Base-by-base conservation (phyloP, 2,797 vertebrate species). In the Cuculus canorus region DNA sequence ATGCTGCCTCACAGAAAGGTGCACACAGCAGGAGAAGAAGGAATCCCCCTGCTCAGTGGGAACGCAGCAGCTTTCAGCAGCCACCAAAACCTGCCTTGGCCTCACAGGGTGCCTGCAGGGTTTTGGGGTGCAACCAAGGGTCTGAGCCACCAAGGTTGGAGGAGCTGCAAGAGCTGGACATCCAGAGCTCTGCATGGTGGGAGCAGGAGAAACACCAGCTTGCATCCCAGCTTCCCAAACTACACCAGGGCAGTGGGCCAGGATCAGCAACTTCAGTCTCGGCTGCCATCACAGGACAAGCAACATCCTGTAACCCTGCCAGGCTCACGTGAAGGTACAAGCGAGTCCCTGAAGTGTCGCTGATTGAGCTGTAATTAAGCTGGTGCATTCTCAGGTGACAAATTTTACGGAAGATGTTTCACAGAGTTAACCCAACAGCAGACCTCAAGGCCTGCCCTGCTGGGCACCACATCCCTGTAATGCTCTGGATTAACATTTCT, bases 401-500 rank as follows among this genome's bases (percentile, higher is more conserved):
- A 69, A 77, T 88, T 56, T 84, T 60, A 85, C n/a, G 66, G 65
- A 80, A 86, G 53, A 39, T 9, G 5, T 56, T 79, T 88, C 28
- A 59, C 14, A 33, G 59, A 69, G 17, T 59, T 78, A 92, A 88
- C 30, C 47, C 88, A 82, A 48, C 15, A 41, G 17, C 1, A 60
- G 53, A 70, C 32, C 17, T 45, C n/a, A 33, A 37, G 10, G 25
- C 25, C 39, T 52, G 48, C 57, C 89, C 48, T 63, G 65, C 41
- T 52, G 86, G 81, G 70, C 82, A 70, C 48, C 33, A 9, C 7
- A 7, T 61, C 43, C n/a, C 28, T 24, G 54, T 90, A 91, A 81
- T 48, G 45, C 88, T 75, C 59, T 32, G 66, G 90, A 92, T 92
- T 93, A 92, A 90, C 65, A 76, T 32, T 53, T 69, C 88, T 83